Evolutionary conservation across 64 coral and sea anemone species (phyloP), one percentile per base, ranked within the genome.

Genomic region (Dendronephthya gigantea): DNA sequence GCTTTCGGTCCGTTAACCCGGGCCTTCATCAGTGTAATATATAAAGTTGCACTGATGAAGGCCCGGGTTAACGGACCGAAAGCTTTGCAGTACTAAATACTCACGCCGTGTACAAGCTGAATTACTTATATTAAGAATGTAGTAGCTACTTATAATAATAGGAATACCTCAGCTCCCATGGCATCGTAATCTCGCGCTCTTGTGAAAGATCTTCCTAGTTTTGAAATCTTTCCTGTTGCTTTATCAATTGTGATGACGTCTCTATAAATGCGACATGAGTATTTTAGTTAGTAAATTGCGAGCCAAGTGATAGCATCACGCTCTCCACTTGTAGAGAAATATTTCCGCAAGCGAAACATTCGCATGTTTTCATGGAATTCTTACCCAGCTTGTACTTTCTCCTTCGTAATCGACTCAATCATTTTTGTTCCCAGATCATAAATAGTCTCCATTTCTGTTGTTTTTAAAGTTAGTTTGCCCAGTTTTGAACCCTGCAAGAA

Each of bases 161-260:
- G n/a, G n/a, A 55, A 23, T 56, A 93, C 92, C 84, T 98, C 86
- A 49, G 92, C 85, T 31, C 95, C 95, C 95, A 98, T 98, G 23
- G 95, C 95, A 90, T 98, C 95, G 85, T 98, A 98, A 76, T 98
- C 95, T 66, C 95, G 91, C 7, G 95, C 95, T 76, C 95, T 89
- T 11, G 92, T 98, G 76, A 98, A 98, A 13, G 95, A 98, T 34
- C 95, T 90, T 19, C 95, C 95, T 36, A 98, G 87, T 38, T 98
- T 98, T 56, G 91, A 98, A 30, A 98, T 85, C 88, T 98, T 98
- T 29, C 95, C 95, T 82, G 95, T 98, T 16, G 95, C 95, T 88
- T 98, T 98, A 87, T 98, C 95, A 31, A 98, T 98, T 22, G 95
- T 98, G 48, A 98, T 98, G 35, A 98, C 93, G 51, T 98, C 95